These are phyloP conservation scores for Elmis aenea DNA, from an alignment of 2,888 invertebrate species.

Conservation along the genomic window DNA sequence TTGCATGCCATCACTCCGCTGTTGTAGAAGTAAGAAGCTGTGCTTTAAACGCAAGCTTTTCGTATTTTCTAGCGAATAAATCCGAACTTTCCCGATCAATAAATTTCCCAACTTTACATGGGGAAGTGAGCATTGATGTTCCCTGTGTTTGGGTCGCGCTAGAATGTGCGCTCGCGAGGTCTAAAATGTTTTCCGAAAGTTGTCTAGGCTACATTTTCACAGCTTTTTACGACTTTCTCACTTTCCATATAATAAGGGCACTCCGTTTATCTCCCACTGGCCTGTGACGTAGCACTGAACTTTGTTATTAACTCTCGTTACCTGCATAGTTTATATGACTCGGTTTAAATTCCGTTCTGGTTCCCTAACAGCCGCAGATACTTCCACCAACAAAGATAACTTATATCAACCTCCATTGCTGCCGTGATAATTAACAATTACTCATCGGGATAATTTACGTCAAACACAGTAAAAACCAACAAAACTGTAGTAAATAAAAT, in stretches of 20 bases:
- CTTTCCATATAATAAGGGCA: constrained; percentile 13
- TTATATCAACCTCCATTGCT: no score
- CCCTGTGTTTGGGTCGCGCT: constrained; percentile 16
- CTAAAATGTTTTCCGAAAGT: constrained; percentile 23
- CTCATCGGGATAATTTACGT: no score
- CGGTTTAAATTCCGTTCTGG: constrained; percentile 16
- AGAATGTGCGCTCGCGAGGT: constrained; percentile 18
- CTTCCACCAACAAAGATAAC: no score
- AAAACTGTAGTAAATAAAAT: no score
- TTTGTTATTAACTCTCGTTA: constrained; percentile 19
- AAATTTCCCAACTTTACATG: constrained; percentile 13
- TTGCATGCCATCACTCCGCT: no score
- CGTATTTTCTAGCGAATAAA: no score
- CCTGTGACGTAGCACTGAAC: constrained; percentile 13
- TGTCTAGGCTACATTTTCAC: constrained; percentile 19
- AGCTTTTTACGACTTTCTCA: constrained; percentile 24
- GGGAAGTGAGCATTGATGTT: constrained; percentile 22
- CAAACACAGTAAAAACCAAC: no score
- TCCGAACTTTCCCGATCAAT: constrained; percentile 22
- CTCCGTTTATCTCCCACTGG: constrained; percentile 10
- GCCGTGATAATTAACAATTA: no score
- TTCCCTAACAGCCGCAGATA: no score
- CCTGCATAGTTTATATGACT: constrained; percentile 21
- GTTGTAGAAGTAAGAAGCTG: no score
- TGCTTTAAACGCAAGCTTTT: no score